These are phyloP conservation scores for Chymomyza fuscimana DNA, from an alignment of 2,888 invertebrate species.

Conservation along the genomic window DNA sequence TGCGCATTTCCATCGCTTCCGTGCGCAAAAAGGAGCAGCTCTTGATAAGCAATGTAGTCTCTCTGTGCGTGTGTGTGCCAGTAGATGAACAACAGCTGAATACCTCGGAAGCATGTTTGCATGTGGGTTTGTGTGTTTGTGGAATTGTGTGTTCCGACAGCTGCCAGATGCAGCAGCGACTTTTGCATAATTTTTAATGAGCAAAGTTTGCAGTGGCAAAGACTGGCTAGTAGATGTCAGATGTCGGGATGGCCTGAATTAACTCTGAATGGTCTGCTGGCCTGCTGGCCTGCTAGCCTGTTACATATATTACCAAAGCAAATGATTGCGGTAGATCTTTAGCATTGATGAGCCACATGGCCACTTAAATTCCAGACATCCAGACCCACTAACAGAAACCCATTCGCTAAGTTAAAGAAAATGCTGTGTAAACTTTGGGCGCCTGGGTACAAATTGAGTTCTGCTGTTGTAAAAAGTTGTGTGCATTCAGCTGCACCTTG, in stretches of 20 bases:
- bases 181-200: slow-evolving; percentile 41
- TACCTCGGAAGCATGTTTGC: too few species aligned
- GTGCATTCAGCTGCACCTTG: slow-evolving; percentile 45
- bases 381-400: background rate
- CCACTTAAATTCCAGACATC: background rate
- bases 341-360: background rate
- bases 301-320: background rate
- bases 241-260: too few species aligned
- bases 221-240: background rate
- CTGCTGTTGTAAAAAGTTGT: slow-evolving; percentile 56
- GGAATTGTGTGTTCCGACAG: slow-evolving; percentile 11
- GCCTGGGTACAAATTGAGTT: slow-evolving; percentile 58
- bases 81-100: background rate
- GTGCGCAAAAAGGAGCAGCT: slow-evolving; percentile 29
- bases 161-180: slow-evolving; percentile 35
- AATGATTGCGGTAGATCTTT: background rate
- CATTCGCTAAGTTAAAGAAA: slow-evolving; percentile 18
- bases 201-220: slow-evolving; percentile 25
- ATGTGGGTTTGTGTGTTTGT: slow-evolving; percentile 17
- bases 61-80: slow-evolving; percentile 18
- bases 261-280: background rate
- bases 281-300: background rate
- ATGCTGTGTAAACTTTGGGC: slow-evolving; percentile 48
- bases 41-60: slow-evolving; percentile 40
- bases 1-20: slow-evolving; percentile 67